These are phyloP conservation scores for Drosophila bunnanda DNA, from an alignment of 2,888 invertebrate genomes.

Conservation along the genomic window DNA sequence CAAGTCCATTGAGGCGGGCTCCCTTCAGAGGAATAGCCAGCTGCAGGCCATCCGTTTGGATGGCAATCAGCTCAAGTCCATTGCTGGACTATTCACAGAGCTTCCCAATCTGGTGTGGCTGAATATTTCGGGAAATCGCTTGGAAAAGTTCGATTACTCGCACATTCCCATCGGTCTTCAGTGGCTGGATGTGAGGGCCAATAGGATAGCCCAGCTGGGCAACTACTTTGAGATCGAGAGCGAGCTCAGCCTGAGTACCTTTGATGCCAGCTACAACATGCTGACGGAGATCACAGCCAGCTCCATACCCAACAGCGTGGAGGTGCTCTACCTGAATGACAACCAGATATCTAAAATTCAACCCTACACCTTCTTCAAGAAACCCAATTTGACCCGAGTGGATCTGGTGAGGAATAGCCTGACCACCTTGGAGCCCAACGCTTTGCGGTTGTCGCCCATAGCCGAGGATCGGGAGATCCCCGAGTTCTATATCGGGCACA, in stretches of 20 bases:
- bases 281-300: slow-evolving; percentile 91
- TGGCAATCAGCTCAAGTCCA: slow-evolving; percentile 92
- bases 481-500: slow-evolving; percentile 96
- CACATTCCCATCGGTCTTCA: slow-evolving; percentile 92
- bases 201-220: slow-evolving; percentile 92
- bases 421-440: slow-evolving; percentile 94
- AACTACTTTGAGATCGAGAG: slow-evolving; percentile 90
- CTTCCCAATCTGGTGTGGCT: slow-evolving; percentile 94
- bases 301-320: slow-evolving; percentile 93
- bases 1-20: slow-evolving; percentile 90
- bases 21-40: slow-evolving; percentile 91
- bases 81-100: slow-evolving; percentile 93
- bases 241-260: slow-evolving; percentile 91
- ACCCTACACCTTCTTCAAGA: slow-evolving; percentile 95
- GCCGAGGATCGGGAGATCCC: slow-evolving; percentile 91
- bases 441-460: slow-evolving; percentile 92
- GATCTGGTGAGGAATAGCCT: slow-evolving; percentile 97
- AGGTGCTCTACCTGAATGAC: slow-evolving; percentile 94
- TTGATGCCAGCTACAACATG: slow-evolving; percentile 95
- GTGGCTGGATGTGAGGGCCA: slow-evolving; percentile 95
- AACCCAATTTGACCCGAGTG: slow-evolving; percentile 94
- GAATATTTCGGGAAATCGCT: slow-evolving; percentile 95
- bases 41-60: slow-evolving; percentile 95
- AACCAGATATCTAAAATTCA: slow-evolving; percentile 94
- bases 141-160: slow-evolving; percentile 95